Conservation (phyloP, 2,888 invertebrate genomes). For the Cosmia pyralina region DNA sequence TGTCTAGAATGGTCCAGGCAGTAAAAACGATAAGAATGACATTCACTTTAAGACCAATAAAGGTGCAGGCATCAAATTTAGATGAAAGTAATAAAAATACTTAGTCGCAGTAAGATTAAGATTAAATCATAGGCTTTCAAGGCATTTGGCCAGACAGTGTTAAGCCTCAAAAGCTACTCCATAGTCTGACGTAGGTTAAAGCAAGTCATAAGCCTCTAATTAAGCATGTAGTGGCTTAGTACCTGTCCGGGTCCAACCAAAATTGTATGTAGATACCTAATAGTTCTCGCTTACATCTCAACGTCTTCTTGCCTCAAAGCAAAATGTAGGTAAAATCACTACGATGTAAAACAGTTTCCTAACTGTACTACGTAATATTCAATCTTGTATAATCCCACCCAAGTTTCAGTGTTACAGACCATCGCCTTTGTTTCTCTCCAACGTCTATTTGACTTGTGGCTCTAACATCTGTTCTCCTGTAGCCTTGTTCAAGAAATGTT, state of each 20-base stretch:
- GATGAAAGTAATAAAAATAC: not conserved
- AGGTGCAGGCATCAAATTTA: not conserved
- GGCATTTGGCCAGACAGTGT: not conserved
- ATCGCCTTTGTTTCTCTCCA: conserved; percentile 69
- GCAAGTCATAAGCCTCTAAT: conserved; percentile 38
- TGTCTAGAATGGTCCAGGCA: too few species aligned
- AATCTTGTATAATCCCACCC: conserved; percentile 68
- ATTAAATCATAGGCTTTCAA: not conserved
- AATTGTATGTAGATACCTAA: conserved; percentile 13
- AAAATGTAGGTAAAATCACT: conserved; percentile 48
- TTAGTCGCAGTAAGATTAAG: not conserved
- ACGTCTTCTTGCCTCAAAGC: conserved; percentile 11
- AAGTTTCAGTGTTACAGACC: conserved; percentile 62
- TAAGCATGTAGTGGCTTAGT: conserved; percentile 32
- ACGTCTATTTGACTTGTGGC: conserved; percentile 76
- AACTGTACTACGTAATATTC: conserved; percentile 56
- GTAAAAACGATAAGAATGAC: not conserved
- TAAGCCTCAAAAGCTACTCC: conserved; percentile 22
- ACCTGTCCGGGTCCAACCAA: conserved; percentile 23
- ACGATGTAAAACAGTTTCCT: conserved; percentile 32
- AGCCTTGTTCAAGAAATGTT: conserved; percentile 71
- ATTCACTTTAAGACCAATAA: not conserved
- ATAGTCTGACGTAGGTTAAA: conserved; percentile 16
- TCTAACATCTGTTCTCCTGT: conserved; percentile 70
- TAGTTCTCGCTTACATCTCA: conserved; percentile 21